Conservation (phyloP, 2,113 vertebrate species). For the Etheostoma spectabile region DNA sequence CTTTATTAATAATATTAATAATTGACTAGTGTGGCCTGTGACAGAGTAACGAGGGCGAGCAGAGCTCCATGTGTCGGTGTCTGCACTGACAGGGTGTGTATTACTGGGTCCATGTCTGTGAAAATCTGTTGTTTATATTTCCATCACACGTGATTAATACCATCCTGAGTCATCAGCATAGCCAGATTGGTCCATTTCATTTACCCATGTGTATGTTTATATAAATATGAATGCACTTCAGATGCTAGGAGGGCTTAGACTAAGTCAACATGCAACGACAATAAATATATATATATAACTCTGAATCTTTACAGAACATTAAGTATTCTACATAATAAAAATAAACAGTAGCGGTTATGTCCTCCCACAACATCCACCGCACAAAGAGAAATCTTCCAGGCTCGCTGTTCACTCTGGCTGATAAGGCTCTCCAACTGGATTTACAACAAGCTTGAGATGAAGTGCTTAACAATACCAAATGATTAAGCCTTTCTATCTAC, state of each 20-base stretch:
- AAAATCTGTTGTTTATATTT: slow-evolving; percentile 50
- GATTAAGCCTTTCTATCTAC: slow-evolving; percentile 49
- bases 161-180: slow-evolving; percentile 47
- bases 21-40: slow-evolving; percentile 17
- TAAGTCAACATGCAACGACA: background rate
- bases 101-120: slow-evolving; percentile 42
- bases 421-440: slow-evolving; percentile 29
- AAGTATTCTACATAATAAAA: background rate
- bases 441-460: slow-evolving; percentile 42
- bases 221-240: background rate
- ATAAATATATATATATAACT: background rate
- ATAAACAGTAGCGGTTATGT: background rate
- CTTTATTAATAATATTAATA: slow-evolving; percentile 21
- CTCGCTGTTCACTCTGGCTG: slow-evolving; percentile 24
- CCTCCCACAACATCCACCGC: slow-evolving; percentile 7
- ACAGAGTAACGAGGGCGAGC: slow-evolving; percentile 14
- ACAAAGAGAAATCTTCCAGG: slow-evolving; percentile 10
- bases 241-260: slow-evolving; percentile 3
- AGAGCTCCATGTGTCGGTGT: slow-evolving; percentile 9
- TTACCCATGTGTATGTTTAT: slow-evolving; percentile 19
- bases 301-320: background rate
- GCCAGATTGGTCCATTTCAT: slow-evolving; percentile 16
- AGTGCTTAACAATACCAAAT: slow-evolving; percentile 43
- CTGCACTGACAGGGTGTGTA: background rate
- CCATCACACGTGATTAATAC: slow-evolving; percentile 50